Percentiles rank a stretch among this genome's conserved stretches.
These are phyloP conservation scores for Neofelis nebulosa DNA, from an alignment of 2,113 vertebrate genomes.

Conservation along the genomic window DNA sequence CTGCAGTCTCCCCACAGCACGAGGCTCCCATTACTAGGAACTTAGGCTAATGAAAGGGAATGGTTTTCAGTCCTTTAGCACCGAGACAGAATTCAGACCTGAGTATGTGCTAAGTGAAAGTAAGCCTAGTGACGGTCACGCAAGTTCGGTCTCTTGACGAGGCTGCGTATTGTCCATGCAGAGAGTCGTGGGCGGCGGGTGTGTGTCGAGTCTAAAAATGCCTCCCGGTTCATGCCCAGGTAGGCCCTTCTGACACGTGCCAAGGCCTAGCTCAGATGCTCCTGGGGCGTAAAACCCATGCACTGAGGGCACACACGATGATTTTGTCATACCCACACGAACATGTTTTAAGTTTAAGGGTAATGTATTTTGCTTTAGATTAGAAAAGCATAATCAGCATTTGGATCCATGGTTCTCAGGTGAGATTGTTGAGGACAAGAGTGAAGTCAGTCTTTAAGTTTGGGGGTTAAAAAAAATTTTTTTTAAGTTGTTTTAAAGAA, in stretches of 20 bases:
- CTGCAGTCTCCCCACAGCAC: background rate
- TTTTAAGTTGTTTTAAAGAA: background rate
- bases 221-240: background rate
- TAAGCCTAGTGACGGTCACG: background rate
- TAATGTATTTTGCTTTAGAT: background rate
- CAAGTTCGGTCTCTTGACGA: background rate
- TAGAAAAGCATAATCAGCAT: background rate
- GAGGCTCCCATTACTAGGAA: background rate
- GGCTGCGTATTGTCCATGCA: rapidly evolving
- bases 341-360: background rate
- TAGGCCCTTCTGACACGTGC: background rate
- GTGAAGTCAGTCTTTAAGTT: background rate
- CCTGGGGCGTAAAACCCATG: rapidly evolving
- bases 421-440: background rate
- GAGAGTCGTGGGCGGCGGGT: background rate
- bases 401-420: background rate
- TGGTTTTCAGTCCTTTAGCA: background rate
- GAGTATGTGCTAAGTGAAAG: background rate
- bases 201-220: background rate
- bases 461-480: background rate
- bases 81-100: background rate
- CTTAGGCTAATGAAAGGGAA: background rate
- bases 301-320: background rate
- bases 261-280: background rate
- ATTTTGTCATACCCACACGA: background rate